Conservation (phyloP, 2,888 invertebrate species). For the Diarsia brunnea region DNA sequence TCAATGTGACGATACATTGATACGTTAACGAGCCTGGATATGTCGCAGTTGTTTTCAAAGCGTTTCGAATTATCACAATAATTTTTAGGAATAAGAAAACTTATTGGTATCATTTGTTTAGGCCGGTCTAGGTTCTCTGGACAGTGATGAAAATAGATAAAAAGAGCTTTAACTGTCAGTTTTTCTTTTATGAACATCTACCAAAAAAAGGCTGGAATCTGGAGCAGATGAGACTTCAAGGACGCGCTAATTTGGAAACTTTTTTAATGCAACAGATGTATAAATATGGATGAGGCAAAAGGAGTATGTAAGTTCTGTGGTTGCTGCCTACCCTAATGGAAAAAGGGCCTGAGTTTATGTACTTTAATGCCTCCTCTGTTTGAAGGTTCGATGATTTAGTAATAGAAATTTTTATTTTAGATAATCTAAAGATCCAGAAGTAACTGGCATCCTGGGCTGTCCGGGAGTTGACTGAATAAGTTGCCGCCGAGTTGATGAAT, state of each 20-base stretch:
- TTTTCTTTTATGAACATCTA: background rate
- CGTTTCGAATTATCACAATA: background rate
- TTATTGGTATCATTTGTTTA: background rate
- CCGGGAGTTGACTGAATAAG: background rate
- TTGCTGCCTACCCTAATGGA: no score
- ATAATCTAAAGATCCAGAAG: background rate
- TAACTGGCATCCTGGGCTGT: no score
- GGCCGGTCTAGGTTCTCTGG: background rate
- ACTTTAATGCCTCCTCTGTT: no score
- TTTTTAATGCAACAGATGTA: no score
- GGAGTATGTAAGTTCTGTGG: no score
- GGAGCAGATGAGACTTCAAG: no score
- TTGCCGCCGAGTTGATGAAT: background rate
- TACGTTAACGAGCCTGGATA: background rate
- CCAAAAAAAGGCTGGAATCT: background rate
- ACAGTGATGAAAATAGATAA: background rate
- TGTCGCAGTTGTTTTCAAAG: background rate
- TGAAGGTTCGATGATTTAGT: no score
- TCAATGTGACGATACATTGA: background rate
- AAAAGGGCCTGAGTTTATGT: no score
- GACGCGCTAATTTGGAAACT: no score
- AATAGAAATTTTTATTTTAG: background rate
- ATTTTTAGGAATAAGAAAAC: background rate
- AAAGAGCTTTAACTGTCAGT: background rate
- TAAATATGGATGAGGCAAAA: no score